Evolutionary conservation across 2,888 invertebrate species (phyloP), one percentile per base, ranked within the genome.

Genomic region (Agrilus mali): DNA sequence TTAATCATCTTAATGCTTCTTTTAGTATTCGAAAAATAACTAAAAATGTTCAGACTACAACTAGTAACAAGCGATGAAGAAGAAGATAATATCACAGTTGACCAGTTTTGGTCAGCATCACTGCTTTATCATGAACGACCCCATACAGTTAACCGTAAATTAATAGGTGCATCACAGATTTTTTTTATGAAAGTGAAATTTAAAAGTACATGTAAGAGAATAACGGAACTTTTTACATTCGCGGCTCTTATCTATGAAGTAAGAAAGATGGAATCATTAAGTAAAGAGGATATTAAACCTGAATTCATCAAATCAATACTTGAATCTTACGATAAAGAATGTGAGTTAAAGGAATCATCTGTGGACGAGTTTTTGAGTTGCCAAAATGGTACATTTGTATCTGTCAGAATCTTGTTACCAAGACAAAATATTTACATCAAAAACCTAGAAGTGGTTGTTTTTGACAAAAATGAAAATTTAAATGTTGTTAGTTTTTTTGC

Each of bases 141-240:
- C 40, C 82, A 86, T 60, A 71, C 82, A 44, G 66, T 84, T 6
- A 86, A 86, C 63, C 78, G 80, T 54, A 77, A 81, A 60, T 66
- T 86, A 57, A 75, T 78, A 61, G 79, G 78, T 40, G 71, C 54
- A 13, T 52, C 60, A 15, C 54, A 56, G 47, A 45, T 55, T 41
- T 50, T 59, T 40, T 55, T 61, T 46, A 59, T 56, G 41, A 52
- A 61, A 55, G 49, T 64, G 13, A 27, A 47, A 13, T 55, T 57
- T 40, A 47, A 55, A 41, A 49, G 49, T 38, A 40, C 53, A 15
- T 45, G 47, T 39, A 49, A 54, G 36, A 49, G 50, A 36, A 40
- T 64, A 33, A 51, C 44, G 37, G 57, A 62, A 38, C 34, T 64
- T 38, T 54, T 65, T 42, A 61, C 56, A 40, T 51, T 53, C 45